These are phyloP conservation scores for Acanthurus tractus DNA, from an alignment of 2,797 vertebrate species.

Conservation along the genomic window DNA sequence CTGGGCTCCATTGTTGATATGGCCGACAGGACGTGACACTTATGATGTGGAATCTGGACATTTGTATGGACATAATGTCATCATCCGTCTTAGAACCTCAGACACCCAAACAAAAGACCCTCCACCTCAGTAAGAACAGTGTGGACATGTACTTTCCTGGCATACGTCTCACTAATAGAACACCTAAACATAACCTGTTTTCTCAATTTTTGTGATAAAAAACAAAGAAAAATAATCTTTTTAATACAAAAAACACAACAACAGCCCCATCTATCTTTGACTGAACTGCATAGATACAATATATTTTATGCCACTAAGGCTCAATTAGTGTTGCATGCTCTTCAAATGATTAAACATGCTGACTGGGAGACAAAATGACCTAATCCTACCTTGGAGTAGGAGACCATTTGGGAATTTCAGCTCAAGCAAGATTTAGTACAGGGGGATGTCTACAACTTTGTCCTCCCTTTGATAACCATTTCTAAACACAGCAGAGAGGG, in stretches of 20 bases:
- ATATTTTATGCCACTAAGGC: neutral
- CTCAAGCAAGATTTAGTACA: constrained; percentile 50
- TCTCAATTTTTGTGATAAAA: neutral
- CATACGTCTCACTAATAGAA: constrained; percentile 9
- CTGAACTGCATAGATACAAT: too few relatives aligned
- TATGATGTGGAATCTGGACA: constrained; percentile 76
- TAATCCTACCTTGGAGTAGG: constrained; percentile 33
- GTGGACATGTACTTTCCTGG: constrained; percentile 22
- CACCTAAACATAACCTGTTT: neutral
- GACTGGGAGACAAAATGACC: constrained; percentile 46
- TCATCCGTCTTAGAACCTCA: constrained; percentile 54
- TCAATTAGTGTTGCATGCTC: neutral
- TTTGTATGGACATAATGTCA: constrained; percentile 64
- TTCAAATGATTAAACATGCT: constrained; percentile 35
- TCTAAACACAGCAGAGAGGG: constrained; percentile 62
- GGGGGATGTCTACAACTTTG: constrained; percentile 37
- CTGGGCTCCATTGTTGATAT: constrained; percentile 75
- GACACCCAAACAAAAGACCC: constrained; percentile 22
- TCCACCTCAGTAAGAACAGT: constrained; percentile 14
- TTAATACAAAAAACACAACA: constrained; percentile 4
- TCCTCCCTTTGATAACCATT: constrained; percentile 61
- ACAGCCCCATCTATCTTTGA: neutral
- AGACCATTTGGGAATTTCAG: constrained; percentile 42
- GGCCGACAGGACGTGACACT: constrained; percentile 73
- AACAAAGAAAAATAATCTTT: neutral